These are phyloP conservation scores for Armadillidium nasatum DNA, from an alignment of 1,140 invertebrate genomes.

Conservation along the genomic window DNA sequence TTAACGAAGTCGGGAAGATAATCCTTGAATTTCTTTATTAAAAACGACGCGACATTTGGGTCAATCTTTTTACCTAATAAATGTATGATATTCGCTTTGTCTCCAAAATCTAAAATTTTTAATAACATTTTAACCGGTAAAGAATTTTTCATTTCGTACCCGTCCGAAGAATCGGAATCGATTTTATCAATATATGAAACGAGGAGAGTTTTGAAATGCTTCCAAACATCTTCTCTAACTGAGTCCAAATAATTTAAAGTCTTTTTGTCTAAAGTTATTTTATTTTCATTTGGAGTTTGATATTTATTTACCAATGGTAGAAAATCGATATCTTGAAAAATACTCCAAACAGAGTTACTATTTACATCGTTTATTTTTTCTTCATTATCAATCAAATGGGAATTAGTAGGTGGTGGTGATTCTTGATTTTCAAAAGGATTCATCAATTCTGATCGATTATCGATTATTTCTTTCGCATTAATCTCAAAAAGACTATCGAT, in stretches of 20 bases:
- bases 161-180: not conserved
- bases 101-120: not conserved
- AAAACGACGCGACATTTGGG: not conserved
- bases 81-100: not conserved
- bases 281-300: not conserved
- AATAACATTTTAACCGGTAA: not conserved
- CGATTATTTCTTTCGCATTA: not conserved
- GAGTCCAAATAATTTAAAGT: not conserved
- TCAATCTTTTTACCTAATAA: not conserved
- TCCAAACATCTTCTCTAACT: not conserved
- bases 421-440: not conserved
- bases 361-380: not conserved
- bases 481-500: conserved; percentile 1
- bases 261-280: not conserved
- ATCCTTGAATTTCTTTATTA: not conserved
- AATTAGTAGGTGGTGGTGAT: not conserved
- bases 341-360: not conserved
- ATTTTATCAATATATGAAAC: not conserved
- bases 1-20: not conserved
- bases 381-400: not conserved
- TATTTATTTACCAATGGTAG: not conserved
- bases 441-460: no score
- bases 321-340: not conserved
- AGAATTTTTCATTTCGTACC: not conserved
- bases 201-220: not conserved